phyloP scores from a whole-genome alignment of 2,113 vertebrate genomes.

The Corynorhinus townsendii region DNA sequence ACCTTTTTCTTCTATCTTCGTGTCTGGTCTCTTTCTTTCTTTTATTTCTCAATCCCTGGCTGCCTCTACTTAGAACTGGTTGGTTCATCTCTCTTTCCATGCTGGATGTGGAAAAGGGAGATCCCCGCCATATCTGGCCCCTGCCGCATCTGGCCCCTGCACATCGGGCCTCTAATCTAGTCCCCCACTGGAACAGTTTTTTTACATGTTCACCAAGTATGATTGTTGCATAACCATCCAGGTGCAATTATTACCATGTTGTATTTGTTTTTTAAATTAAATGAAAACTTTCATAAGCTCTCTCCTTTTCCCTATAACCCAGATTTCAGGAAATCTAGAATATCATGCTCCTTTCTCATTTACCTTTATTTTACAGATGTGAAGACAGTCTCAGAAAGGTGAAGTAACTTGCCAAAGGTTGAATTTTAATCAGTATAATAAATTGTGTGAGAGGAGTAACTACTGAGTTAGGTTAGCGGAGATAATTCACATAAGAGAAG shows the following conservation, averaged over 20 bases:
- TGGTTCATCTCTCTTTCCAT: too few relatives aligned
- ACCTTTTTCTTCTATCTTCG: too few relatives aligned
- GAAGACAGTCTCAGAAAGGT: neutral
- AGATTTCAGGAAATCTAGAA: neutral
- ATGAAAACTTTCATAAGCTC: neutral
- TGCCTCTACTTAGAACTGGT: too few relatives aligned
- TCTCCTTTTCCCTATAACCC: neutral
- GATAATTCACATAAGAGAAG: neutral
- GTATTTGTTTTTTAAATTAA: neutral
- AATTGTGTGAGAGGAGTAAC: neutral
- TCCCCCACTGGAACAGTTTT: neutral
- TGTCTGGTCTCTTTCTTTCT: too few relatives aligned
- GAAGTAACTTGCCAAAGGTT: neutral
- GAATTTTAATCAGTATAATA: neutral
- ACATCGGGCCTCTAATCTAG: too few relatives aligned
- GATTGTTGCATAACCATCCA: neutral
- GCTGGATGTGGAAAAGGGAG: too few relatives aligned
- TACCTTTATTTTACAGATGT: neutral
- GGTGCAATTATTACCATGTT: neutral
- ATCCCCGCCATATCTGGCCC: too few relatives aligned
- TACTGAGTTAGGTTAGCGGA: neutral
- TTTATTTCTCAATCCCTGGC: too few relatives aligned
- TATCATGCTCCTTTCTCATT: constrained; percentile 4
- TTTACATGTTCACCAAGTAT: neutral
- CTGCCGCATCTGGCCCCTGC: too few relatives aligned